phyloP scores from a whole-genome alignment of 2,888 invertebrate species.

The Eilema griseolum region DNA sequence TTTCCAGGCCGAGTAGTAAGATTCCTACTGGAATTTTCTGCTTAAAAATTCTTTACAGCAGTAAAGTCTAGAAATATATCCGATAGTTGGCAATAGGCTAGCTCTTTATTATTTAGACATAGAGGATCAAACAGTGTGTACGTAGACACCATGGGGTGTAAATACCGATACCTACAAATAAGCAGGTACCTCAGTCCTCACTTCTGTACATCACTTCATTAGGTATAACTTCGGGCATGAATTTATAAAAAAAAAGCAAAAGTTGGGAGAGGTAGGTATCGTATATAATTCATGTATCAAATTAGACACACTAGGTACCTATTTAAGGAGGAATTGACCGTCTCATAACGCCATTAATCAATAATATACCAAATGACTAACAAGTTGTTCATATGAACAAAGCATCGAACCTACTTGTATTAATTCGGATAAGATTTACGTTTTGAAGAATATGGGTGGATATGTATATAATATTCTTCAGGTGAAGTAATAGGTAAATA shows the following conservation, averaged over 20 bases:
- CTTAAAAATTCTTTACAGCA: background rate
- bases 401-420: constrained; percentile 1
- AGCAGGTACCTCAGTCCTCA: too few species aligned
- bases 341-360: constrained; percentile 29
- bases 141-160: background rate
- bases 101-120: background rate
- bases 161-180: too few species aligned
- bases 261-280: too few species aligned
- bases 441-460: constrained; percentile 20
- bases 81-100: background rate
- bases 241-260: too few species aligned
- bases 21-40: too few species aligned
- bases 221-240: background rate
- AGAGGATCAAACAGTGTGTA: background rate
- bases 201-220: too few species aligned
- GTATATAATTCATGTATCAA: too few species aligned
- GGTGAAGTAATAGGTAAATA: constrained; percentile 24
- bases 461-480: constrained; percentile 17
- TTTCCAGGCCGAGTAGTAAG: background rate
- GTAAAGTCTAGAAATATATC: background rate
- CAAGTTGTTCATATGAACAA: constrained; percentile 26
- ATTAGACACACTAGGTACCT: background rate
- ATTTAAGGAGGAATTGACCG: too few species aligned
- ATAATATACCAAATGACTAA: constrained; percentile 17
- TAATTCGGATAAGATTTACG: constrained; percentile 39